Conservation (phyloP, 2,113 vertebrate genomes). For the Cebidichthys violaceus region DNA sequence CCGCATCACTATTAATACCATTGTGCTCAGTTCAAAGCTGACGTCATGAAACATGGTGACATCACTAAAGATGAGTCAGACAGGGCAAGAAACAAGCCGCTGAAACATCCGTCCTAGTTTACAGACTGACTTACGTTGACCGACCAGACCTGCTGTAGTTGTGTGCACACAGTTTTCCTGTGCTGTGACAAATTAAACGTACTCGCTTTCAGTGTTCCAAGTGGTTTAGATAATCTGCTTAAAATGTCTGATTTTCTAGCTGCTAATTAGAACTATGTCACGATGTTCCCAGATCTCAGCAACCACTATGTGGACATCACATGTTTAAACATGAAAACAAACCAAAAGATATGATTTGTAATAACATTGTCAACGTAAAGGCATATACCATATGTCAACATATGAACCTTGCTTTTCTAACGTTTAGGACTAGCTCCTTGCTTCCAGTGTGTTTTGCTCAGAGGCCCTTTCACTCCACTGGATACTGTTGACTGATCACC, state of each 20-base stretch:
- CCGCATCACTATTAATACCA: background rate
- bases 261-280: background rate
- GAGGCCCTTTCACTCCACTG: background rate
- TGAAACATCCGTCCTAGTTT: background rate
- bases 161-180: background rate
- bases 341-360: background rate
- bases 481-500: conserved; percentile 17
- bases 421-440: background rate
- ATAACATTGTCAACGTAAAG: background rate
- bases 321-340: background rate
- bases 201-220: background rate
- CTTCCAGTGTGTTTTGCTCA: background rate
- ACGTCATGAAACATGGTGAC: background rate
- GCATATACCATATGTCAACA: background rate
- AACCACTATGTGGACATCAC: background rate
- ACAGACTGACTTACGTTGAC: background rate
- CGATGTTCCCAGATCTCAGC: background rate
- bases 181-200: background rate
- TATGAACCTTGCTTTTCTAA: background rate
- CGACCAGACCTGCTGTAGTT: background rate
- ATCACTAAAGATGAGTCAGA: background rate
- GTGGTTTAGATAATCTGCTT: background rate
- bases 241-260: background rate
- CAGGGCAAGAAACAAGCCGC: background rate
- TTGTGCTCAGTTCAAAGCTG: background rate